These are phyloP conservation scores for Xiphophorus couchianus DNA, from an alignment of 2,113 vertebrate genomes.

Conservation along the genomic window DNA sequence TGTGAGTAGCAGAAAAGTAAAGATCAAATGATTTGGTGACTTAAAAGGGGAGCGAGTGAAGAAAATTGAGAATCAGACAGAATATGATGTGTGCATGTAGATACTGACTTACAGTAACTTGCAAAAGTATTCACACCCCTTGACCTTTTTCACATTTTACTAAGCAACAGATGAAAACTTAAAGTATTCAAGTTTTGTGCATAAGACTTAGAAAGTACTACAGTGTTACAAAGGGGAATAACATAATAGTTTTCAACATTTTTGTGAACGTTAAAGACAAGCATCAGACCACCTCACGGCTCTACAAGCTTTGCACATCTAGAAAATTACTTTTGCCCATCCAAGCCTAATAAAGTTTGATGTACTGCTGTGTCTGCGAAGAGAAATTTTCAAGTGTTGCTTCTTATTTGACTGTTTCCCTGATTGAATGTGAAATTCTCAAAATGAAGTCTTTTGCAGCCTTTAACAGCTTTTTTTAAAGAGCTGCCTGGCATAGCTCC, in stretches of 20 bases:
- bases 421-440: neutral
- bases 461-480: neutral
- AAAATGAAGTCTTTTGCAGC: neutral
- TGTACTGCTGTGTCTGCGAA: neutral
- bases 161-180: too few relatives aligned
- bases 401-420: neutral
- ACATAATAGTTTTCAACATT: too few relatives aligned
- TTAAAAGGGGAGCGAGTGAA: neutral
- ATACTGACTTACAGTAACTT: conserved; percentile 53
- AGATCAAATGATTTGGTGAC: conserved; percentile 9
- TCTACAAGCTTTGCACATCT: too few relatives aligned
- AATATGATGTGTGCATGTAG: conserved; percentile 51
- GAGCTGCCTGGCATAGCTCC: neutral
- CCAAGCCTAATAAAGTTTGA: neutral
- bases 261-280: too few relatives aligned
- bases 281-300: too few relatives aligned
- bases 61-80: conserved; percentile 23
- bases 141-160: neutral
- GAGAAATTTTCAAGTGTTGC: neutral
- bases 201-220: too few relatives aligned
- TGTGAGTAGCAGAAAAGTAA: conserved; percentile 34
- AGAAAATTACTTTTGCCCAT: too few relatives aligned
- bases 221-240: too few relatives aligned
- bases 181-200: too few relatives aligned
- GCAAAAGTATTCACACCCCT: neutral